Conservation (phyloP, 2,888 invertebrate genomes). For the Schrankia costaestrigalis region DNA sequence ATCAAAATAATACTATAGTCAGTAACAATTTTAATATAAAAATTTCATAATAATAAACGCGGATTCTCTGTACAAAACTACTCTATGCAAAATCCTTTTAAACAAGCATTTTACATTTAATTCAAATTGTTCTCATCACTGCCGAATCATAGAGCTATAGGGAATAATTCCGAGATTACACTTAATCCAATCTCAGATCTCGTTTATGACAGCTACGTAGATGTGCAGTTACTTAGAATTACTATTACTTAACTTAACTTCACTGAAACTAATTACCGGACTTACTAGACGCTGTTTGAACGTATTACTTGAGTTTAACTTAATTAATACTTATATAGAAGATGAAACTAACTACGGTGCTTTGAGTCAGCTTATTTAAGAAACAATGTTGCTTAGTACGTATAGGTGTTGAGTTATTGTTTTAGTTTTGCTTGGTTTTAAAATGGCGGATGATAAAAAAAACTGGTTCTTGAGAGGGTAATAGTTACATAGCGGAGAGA, state of each 20-base stretch:
- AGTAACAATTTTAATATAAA: too few species aligned
- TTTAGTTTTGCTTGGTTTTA: too few species aligned
- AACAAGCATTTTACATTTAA: not conserved
- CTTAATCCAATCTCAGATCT: constrained; percentile 18
- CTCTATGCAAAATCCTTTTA: too few species aligned
- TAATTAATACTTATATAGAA: constrained; percentile 18
- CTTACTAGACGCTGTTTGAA: constrained; percentile 9
- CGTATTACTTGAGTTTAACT: constrained; percentile 13
- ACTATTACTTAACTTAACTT: constrained; percentile 35
- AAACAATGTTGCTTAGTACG: too few species aligned
- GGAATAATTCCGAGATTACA: constrained; percentile 16
- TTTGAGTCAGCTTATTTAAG: not conserved
- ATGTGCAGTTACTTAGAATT: constrained; percentile 21
- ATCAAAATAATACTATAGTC: not conserved
- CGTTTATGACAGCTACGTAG: constrained; percentile 23
- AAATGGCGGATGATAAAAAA: too few species aligned
- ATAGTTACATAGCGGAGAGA: too few species aligned
- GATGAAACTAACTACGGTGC: not conserved
- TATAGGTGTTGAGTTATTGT: too few species aligned
- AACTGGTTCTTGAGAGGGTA: too few species aligned
- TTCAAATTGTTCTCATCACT: not conserved
- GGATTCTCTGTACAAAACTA: too few species aligned
- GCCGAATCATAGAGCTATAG: not conserved
- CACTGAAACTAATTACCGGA: constrained; percentile 27
- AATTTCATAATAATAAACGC: too few species aligned